Percentiles rank a stretch among this genome's conserved stretches.
phyloP scores from a whole-genome alignment of 2,888 invertebrate species.

The Chymomyza procnemis region DNA sequence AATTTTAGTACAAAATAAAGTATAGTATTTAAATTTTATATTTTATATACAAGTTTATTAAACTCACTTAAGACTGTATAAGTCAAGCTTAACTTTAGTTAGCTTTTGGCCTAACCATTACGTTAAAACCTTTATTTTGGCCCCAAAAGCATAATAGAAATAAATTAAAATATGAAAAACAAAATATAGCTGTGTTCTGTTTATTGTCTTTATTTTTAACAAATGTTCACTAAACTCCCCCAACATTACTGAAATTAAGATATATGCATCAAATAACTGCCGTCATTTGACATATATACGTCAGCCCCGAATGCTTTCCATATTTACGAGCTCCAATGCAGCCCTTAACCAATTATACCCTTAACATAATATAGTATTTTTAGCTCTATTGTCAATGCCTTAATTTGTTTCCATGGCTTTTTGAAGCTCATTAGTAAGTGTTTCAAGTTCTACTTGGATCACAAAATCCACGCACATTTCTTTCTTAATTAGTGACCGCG shows the following conservation, averaged over 20 bases:
- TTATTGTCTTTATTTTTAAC: not conserved
- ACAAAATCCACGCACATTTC: constrained; percentile 41
- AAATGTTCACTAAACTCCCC: no score
- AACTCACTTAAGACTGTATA: no score
- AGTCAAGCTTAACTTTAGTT: no score
- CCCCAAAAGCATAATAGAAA: no score
- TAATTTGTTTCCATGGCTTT: constrained; percentile 49
- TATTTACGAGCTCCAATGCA: not conserved
- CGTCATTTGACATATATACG: not conserved
- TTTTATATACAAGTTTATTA: no score
- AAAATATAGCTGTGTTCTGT: not conserved
- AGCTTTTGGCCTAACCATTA: no score
- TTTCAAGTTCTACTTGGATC: not conserved
- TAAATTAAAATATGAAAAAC: no score
- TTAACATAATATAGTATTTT: not conserved
- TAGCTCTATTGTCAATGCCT: constrained; percentile 24
- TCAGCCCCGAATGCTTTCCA: not conserved
- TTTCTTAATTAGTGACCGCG: constrained; percentile 58
- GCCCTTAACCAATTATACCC: not conserved
- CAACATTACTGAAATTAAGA: not conserved
- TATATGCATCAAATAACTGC: not conserved
- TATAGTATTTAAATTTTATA: no score
- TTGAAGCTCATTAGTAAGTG: constrained; percentile 37
- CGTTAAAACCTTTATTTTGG: no score
- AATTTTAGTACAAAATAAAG: no score